Evolutionary conservation across 2,888 invertebrate genomes (phyloP).

Genomic region (Eutolmus rufibarbis): DNA sequence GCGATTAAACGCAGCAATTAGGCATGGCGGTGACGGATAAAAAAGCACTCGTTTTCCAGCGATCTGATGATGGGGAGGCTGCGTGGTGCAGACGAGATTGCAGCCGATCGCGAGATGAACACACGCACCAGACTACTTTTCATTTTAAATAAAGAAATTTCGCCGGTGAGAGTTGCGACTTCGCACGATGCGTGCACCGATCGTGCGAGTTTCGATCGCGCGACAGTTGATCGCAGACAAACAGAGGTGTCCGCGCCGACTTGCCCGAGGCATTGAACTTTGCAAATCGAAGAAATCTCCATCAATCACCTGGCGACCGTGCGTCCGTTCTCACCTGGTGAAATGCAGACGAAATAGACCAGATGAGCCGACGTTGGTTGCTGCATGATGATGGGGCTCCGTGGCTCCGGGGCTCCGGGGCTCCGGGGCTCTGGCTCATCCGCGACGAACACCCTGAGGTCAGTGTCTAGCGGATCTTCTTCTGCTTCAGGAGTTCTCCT

Average conservation of each 20-base stretch:
- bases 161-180: background rate
- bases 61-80: background rate
- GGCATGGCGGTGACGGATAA: background rate
- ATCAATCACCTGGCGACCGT: constrained; percentile 7
- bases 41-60: background rate
- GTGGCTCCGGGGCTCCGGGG: background rate
- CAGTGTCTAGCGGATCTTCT: background rate
- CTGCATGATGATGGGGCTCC: background rate
- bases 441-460: background rate
- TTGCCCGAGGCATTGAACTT: constrained; percentile 24
- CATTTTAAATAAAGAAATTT: background rate
- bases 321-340: background rate
- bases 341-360: background rate
- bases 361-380: background rate
- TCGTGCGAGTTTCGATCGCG: background rate
- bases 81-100: background rate
- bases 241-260: background rate
- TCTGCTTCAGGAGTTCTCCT: background rate
- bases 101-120: background rate
- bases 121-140: background rate
- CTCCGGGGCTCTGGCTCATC: background rate
- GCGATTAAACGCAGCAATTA: constrained; percentile 21
- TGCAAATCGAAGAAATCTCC: constrained; percentile 16
- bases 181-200: background rate
- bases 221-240: background rate